Conservation (phyloP, 2,797 vertebrate species). For the Gymnodraco acuticeps region DNA sequence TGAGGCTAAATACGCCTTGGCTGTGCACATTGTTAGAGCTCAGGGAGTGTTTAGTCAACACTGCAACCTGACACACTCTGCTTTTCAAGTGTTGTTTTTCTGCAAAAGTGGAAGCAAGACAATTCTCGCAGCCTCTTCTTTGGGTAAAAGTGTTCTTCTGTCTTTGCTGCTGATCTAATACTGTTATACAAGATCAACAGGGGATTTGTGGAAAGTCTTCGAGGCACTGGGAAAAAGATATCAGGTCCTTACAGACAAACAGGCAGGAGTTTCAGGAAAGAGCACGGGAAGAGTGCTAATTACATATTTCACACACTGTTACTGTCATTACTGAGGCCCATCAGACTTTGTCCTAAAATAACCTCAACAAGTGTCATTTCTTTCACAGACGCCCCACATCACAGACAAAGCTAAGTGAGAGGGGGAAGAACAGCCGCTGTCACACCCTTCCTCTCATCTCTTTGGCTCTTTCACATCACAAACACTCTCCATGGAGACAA, state of each 20-base stretch:
- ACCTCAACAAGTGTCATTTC: constrained; percentile 28
- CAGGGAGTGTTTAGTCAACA: constrained; percentile 56
- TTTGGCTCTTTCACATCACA: constrained; percentile 56
- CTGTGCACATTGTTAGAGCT: constrained; percentile 45
- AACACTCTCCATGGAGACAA: constrained; percentile 49
- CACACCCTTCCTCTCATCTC: constrained; percentile 57
- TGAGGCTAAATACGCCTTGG: constrained; percentile 52
- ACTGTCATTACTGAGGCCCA: constrained; percentile 33
- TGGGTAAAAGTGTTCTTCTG: constrained; percentile 54
- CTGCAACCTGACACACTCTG: constrained; percentile 55
- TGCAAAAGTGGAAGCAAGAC: constrained; percentile 6
- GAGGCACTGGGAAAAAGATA: constrained; percentile 71
- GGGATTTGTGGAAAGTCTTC: constrained; percentile 48
- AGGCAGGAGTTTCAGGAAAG: constrained; percentile 53
- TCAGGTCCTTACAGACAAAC: constrained; percentile 64
- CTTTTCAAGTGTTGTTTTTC: constrained; percentile 37
- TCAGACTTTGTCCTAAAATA: constrained; percentile 30
- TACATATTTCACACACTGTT: constrained; percentile 64
- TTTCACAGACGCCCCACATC: constrained; percentile 23
- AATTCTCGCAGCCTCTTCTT: constrained; percentile 52
- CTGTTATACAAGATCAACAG: constrained; percentile 39
- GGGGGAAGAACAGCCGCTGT: constrained; percentile 31
- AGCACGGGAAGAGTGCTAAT: constrained; percentile 44
- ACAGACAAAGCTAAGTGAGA: constrained; percentile 58
- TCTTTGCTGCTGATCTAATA: constrained; percentile 58